Evolutionary conservation across 1,140 invertebrate genomes (phyloP).

Genomic region (Chlorops oryzae): DNA sequence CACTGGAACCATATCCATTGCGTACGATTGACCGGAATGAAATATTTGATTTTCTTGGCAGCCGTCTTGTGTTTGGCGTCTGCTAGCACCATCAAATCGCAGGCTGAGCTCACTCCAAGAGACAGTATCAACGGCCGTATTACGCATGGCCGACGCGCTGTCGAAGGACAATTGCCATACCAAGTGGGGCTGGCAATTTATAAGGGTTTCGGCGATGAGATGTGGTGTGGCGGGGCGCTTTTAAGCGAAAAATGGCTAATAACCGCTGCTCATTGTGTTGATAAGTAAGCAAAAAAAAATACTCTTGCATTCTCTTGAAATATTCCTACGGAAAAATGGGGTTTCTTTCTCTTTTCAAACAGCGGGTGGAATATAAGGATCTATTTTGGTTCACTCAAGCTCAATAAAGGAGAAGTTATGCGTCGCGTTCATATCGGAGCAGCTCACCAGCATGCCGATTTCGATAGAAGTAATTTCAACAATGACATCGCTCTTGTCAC

Average conservation of each 20-base stretch:
- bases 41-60: too few species aligned
- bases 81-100: too few species aligned
- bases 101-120: too few species aligned
- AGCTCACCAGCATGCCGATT: conserved; percentile 8
- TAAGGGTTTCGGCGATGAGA: conserved; percentile 19
- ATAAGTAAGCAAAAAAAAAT: conserved; percentile 1
- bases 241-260: conserved; percentile 51
- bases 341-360: too few species aligned
- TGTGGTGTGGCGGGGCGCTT: conserved; percentile 54
- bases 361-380: too few species aligned
- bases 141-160: conserved; percentile 6
- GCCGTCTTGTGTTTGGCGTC: too few species aligned
- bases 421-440: not conserved
- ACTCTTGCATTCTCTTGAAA: not conserved
- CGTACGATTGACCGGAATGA: too few species aligned
- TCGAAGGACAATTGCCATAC: conserved; percentile 47
- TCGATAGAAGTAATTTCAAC: conserved; percentile 12
- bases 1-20: too few species aligned
- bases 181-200: conserved; percentile 43
- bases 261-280: conserved; percentile 55
- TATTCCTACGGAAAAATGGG: not conserved
- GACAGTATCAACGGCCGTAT: conserved; percentile 5
- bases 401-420: conserved; percentile 7
- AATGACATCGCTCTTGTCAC: conserved; percentile 40
- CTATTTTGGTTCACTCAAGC: too few species aligned